A percentile compares a stretch with the other conserved stretches of the same genome.
phyloP scores from a whole-genome alignment of 2,797 vertebrate genomes.

The Acanthis flammea region DNA sequence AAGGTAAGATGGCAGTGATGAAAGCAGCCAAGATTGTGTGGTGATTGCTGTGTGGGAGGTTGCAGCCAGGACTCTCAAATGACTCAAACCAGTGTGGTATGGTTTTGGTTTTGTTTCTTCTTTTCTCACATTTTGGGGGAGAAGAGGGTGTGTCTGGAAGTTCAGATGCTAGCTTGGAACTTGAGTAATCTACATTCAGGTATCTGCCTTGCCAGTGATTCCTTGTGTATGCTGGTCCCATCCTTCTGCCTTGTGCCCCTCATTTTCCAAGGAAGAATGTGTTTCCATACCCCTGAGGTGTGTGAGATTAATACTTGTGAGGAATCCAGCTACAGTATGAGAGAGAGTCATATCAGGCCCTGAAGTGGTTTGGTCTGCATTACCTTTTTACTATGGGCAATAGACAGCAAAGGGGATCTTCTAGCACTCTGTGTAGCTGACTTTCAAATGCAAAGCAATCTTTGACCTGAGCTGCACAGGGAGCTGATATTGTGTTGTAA shows the following conservation, averaged over 20 bases:
- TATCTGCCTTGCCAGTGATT: not conserved
- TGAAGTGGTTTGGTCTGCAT: not conserved
- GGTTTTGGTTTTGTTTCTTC: slow-evolving; percentile 20
- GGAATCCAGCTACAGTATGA: not conserved
- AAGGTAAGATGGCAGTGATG: not conserved
- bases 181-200: not conserved
- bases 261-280: not conserved
- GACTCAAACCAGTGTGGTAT: not conserved
- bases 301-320: not conserved
- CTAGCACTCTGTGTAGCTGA: not conserved
- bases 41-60: not conserved
- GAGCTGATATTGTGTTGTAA: not conserved
- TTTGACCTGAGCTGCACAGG: not conserved
- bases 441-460: not conserved
- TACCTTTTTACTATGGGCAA: not conserved
- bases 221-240: not conserved
- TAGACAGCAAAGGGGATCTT: not conserved
- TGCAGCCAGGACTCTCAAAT: not conserved
- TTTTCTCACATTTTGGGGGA: slow-evolving; percentile 29
- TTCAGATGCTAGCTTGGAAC: not conserved
- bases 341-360: not conserved
- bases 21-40: not conserved
- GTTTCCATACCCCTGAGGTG: not conserved
- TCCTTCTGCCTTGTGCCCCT: not conserved
- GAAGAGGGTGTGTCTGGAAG: not conserved